Percentiles rank a stretch among this genome's conserved stretches.
These are phyloP conservation scores for Nettapus auritus DNA, from an alignment of 2,113 vertebrate genomes.

Conservation along the genomic window DNA sequence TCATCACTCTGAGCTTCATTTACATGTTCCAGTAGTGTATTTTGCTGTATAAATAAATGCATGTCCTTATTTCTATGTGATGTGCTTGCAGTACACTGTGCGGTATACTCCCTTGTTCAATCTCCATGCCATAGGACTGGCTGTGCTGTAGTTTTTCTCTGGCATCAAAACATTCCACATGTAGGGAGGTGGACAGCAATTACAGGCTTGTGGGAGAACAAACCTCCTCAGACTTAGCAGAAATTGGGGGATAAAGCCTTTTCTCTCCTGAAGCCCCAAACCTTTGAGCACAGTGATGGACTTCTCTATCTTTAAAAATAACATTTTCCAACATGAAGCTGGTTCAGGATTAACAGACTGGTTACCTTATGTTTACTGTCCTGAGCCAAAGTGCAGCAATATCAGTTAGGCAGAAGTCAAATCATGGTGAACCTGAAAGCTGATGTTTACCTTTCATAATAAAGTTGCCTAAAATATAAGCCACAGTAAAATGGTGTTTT, in stretches of 20 bases:
- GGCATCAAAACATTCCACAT: not conserved
- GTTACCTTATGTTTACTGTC: not conserved
- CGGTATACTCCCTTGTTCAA: not conserved
- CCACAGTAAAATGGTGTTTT: not conserved
- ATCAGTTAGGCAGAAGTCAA: not conserved
- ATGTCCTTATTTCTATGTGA: not conserved
- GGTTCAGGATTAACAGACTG: not conserved
- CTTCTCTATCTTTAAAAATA: not conserved
- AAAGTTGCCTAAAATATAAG: not conserved
- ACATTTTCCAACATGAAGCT: not conserved
- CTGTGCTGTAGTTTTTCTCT: not conserved
- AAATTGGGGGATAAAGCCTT: not conserved
- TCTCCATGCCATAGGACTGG: not conserved
- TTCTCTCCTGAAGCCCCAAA: not conserved
- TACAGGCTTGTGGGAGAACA: not conserved
- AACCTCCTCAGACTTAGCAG: not conserved
- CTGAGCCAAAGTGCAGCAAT: not conserved
- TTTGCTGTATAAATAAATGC: not conserved
- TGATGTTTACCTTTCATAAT: not conserved
- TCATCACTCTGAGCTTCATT: not conserved
- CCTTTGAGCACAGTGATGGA: not conserved
- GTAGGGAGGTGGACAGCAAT: not conserved
- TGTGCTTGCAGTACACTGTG: not conserved
- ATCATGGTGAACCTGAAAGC: not conserved
- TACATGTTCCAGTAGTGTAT: not conserved